These are phyloP conservation scores for Coboldia fuscipes DNA, from an alignment of 1,140 invertebrate species.

Conservation along the genomic window DNA sequence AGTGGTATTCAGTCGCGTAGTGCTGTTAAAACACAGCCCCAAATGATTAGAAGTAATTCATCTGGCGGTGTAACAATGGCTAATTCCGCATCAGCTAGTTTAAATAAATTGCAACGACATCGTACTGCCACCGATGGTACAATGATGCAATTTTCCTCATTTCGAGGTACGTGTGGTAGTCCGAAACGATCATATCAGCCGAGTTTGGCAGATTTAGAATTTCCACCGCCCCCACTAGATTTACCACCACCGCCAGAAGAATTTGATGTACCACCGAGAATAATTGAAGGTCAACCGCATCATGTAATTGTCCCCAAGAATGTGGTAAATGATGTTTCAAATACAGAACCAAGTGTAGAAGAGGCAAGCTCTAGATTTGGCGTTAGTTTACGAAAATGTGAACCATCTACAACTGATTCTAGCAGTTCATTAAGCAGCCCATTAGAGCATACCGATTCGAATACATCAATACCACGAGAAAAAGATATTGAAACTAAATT, in stretches of 20 bases:
- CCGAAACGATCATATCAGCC: conserved; percentile 29
- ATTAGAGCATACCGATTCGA: conserved; percentile 9
- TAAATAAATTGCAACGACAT: conserved; percentile 25
- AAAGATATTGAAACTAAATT: conserved; percentile 58
- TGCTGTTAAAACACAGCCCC: conserved; percentile 37
- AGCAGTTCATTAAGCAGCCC: conserved; percentile 23
- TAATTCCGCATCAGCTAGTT: conserved; percentile 24
- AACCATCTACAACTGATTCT: conserved; percentile 36
- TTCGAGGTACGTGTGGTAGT: conserved; percentile 23
- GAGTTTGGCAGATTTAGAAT: conserved; percentile 57
- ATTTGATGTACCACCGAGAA: conserved; percentile 22
- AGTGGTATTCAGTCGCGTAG: conserved; percentile 26
- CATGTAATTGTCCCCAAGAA: conserved; percentile 7
- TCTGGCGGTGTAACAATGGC: conserved; percentile 50
- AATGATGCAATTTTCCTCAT: conserved; percentile 25
- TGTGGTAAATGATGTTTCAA: conserved; percentile 28
- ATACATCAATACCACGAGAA: conserved; percentile 31
- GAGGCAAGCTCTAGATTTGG: conserved; percentile 49
- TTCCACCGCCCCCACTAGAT: conserved; percentile 60
- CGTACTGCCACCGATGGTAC: conserved; percentile 21
- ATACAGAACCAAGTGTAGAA: conserved; percentile 39
- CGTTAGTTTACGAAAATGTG: conserved; percentile 42
- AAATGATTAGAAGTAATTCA: conserved; percentile 69
- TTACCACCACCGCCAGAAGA: conserved; percentile 53
- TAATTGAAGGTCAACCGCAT: conserved; percentile 11